Evolutionary conservation across 2,113 vertebrate species (phyloP), one percentile per base, ranked within the genome.

Genomic region (Tricholaema leucomelas): DNA sequence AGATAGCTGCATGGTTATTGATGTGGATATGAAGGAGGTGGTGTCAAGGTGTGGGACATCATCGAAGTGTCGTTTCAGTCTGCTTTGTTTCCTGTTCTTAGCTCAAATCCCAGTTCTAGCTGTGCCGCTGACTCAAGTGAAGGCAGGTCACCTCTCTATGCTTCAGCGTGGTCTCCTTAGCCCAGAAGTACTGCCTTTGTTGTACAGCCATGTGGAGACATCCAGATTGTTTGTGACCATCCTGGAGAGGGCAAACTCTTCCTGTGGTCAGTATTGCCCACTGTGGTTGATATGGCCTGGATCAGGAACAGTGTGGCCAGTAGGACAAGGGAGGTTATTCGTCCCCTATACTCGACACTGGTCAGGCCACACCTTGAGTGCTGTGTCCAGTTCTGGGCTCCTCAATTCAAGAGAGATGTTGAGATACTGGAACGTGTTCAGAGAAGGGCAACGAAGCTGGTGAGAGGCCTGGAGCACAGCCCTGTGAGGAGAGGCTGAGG

Each of bases 231-330:
- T 76, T 71, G 14, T 71, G 40, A 66, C 13, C 27, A 7, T 36
- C 52, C 33, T 38, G 4, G 38, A 8, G 23, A 12, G 7, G 33
- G 19, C 8, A 80, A 54, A 15, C 21, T 58, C 12, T 27, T n/a
- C 18, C 14, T 60, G 44, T 21, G 42, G 50, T 52, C 8, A 13
- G 6, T 33, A 6, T 60, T 0, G 2, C 19, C 63, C 0, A 0
- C 30, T 38, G 54, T 1, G 0, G 3, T 33, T 4, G 1, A 14
- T 55, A 20, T n/a, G n/a, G n/a, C n/a, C n/a, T n/a, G n/a, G n/a
- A n/a, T n/a, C n/a, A n/a, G n/a, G n/a, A n/a, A n/a, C n/a, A n/a
- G n/a, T n/a, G n/a, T n/a, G n/a, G n/a, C n/a, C n/a, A n/a, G n/a
- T n/a, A n/a, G n/a, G n/a, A n/a, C n/a, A n/a, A n/a, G n/a, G n/a